A percentile compares a stretch with the other conserved stretches of the same genome.
Conservation (phyloP, 1,140 invertebrate species). For the Drosophila simulans region DNA sequence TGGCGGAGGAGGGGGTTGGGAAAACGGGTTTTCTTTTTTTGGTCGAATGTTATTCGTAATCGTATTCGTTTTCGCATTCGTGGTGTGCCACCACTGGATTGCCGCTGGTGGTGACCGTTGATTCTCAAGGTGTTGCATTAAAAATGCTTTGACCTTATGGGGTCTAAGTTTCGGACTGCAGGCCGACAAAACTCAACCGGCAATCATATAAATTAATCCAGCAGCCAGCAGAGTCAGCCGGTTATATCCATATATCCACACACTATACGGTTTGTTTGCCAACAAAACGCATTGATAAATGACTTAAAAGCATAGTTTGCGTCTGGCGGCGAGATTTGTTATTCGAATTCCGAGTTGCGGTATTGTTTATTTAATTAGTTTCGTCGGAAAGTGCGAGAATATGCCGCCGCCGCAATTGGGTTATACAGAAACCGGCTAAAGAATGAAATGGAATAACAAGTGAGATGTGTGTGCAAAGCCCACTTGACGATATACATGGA, state of each 20-base stretch:
- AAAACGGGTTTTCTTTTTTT: slow-evolving; percentile 10
- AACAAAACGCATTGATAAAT: slow-evolving; percentile 37
- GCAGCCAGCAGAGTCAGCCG: slow-evolving; percentile 21
- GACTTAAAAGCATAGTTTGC: slow-evolving; percentile 10
- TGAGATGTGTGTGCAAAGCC: not conserved
- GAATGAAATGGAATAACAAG: slow-evolving; percentile 2
- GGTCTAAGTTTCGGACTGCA: slow-evolving; percentile 16
- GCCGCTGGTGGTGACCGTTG: slow-evolving; percentile 27
- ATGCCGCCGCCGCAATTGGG: slow-evolving; percentile 12
- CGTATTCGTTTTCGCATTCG: not conserved
- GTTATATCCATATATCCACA: slow-evolving; percentile 5
- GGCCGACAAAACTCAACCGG: slow-evolving; percentile 24
- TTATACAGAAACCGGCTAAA: slow-evolving; percentile 20
- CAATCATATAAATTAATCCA: slow-evolving; percentile 66
- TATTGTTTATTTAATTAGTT: not conserved
- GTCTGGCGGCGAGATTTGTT: not conserved
- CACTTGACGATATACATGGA: slow-evolving; percentile 15
- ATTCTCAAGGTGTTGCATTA: slow-evolving; percentile 73
- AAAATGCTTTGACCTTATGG: slow-evolving; percentile 69
- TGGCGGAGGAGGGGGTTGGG: not conserved
- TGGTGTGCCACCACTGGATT: not conserved
- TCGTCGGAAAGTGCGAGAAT: slow-evolving; percentile 1
- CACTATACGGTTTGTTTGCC: slow-evolving; percentile 12
- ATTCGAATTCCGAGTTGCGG: slow-evolving; percentile 9
- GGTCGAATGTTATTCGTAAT: not conserved